These are phyloP conservation scores for Limnephilus marmoratus DNA, from an alignment of 2,888 invertebrate species.

Conservation along the genomic window DNA sequence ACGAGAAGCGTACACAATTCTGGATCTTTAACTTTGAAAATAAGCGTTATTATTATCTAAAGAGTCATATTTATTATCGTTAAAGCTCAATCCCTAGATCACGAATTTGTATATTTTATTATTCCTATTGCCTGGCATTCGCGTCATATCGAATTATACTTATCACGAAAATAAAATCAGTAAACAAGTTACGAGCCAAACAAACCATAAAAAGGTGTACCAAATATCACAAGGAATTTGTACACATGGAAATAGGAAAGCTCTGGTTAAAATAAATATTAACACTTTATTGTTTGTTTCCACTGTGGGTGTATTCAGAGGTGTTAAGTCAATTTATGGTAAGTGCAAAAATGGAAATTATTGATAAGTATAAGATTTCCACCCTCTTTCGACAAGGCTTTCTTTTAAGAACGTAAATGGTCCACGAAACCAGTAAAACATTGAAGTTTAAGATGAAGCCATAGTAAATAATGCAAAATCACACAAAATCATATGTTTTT, in stretches of 20 bases:
- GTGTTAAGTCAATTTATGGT: neutral
- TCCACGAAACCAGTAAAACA: neutral
- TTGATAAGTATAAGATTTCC: neutral
- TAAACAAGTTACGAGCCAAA: neutral
- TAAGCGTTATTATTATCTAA: neutral
- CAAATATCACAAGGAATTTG: neutral
- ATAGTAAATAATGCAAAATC: too few relatives aligned
- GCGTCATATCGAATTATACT: neutral
- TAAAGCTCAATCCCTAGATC: neutral
- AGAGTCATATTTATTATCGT: neutral
- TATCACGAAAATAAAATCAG: neutral
- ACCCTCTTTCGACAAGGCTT: neutral
- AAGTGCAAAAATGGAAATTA: neutral
- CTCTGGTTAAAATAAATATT: neutral
- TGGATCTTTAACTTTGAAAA: neutral
- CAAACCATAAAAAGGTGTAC: neutral
- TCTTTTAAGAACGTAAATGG: neutral
- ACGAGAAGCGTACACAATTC: neutral
- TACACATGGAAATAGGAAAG: neutral
- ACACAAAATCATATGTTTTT: too few relatives aligned
- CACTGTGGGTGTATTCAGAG: neutral
- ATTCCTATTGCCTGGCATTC: neutral
- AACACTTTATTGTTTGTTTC: neutral
- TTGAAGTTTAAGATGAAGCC: too few relatives aligned
- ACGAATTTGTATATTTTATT: neutral